phyloP scores from a whole-genome alignment of 2,888 invertebrate species.

The Cosmorhoe ocellata region DNA sequence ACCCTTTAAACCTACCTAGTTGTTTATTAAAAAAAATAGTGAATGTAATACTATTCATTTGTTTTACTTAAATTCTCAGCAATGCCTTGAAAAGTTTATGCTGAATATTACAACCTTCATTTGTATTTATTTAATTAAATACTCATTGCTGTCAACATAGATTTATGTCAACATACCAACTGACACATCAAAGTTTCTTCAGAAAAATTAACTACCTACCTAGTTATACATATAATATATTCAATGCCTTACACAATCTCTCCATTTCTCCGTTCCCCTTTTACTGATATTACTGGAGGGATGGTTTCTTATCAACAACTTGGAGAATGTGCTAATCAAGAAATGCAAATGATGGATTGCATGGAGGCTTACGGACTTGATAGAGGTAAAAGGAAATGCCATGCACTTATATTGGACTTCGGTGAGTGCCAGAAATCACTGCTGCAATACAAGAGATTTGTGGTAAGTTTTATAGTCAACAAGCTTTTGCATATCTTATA shows the following conservation, averaged over 20 bases:
- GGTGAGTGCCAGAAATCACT: conserved; percentile 83
- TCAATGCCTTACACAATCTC: conserved; percentile 55
- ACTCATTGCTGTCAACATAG: too few relatives aligned
- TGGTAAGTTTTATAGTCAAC: too few relatives aligned
- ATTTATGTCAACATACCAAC: too few relatives aligned
- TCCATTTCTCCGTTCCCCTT: conserved; percentile 84
- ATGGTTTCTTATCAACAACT: conserved; percentile 84
- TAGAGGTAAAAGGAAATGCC: conserved; percentile 83
- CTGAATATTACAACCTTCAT: too few relatives aligned
- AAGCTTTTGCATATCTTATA: too few relatives aligned
- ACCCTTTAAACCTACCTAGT: too few relatives aligned
- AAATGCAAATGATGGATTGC: conserved; percentile 88
- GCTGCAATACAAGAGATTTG: conserved; percentile 83
- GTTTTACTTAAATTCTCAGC: conserved; percentile 11
- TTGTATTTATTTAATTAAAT: too few relatives aligned
- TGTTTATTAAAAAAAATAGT: conserved; percentile 18
- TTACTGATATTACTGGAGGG: conserved; percentile 86
- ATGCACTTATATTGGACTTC: conserved; percentile 83
- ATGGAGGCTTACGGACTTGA: conserved; percentile 88
- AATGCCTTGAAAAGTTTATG: too few relatives aligned
- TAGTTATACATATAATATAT: not conserved
- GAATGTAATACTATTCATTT: conserved; percentile 13
- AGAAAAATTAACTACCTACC: not conserved
- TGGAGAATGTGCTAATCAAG: conserved; percentile 84
- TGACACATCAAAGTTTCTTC: too few relatives aligned